Evolutionary conservation across 53 echinoderm and acorn worm genomes (phyloP).

Genomic region (Paracentrotus lividus): DNA sequence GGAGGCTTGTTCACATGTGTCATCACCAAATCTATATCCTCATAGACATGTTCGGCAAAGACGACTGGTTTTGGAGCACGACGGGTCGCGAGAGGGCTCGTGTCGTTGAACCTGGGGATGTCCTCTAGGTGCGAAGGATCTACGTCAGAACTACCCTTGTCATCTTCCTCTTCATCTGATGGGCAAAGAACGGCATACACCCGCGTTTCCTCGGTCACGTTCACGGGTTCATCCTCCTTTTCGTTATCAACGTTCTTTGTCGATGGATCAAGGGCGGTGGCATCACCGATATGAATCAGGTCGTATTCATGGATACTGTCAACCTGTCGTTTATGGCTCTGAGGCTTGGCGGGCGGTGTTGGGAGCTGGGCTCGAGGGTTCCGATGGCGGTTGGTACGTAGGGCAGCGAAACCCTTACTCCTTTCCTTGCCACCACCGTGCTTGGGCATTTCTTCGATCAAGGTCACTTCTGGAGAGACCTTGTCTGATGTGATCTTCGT

Average conservation of each 20-base stretch:
- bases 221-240: neutral
- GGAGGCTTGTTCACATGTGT: neutral
- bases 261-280: neutral
- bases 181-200: slow-evolving; percentile 56
- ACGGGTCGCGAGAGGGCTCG: neutral
- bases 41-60: slow-evolving; percentile 40
- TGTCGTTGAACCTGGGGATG: slow-evolving; percentile 2
- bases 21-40: slow-evolving; percentile 58
- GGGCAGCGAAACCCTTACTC: neutral
- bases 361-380: slow-evolving; percentile 12
- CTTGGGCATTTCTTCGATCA: neutral
- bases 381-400: neutral
- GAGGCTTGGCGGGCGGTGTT: neutral
- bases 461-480: neutral
- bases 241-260: neutral
- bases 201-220: neutral
- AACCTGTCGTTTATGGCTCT: neutral
- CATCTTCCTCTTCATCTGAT: slow-evolving; percentile 58
- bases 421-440: neutral
- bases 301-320: slow-evolving; percentile 34
- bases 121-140: slow-evolving; percentile 17
- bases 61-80: neutral
- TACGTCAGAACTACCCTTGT: slow-evolving; percentile 43
- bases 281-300: neutral
- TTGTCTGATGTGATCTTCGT: neutral